A percentile compares a stretch with the other conserved stretches of the same genome.
Conservation (phyloP, 2,113 vertebrate species). For the Semicossyphus pulcher region DNA sequence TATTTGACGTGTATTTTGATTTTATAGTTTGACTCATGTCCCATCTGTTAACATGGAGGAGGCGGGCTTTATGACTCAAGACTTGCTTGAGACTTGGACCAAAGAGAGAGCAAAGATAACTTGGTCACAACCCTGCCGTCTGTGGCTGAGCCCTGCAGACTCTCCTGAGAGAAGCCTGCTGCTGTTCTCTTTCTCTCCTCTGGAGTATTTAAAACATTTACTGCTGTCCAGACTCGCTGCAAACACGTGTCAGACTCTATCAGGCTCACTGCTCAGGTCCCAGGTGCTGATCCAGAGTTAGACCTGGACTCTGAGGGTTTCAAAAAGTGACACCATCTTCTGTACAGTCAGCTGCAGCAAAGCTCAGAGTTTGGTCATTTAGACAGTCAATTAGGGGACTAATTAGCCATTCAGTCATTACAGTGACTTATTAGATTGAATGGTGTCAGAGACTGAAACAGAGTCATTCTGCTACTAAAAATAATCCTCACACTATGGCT, state of each 20-base stretch:
- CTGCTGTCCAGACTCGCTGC: constrained; percentile 28
- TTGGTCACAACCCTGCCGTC: too few species aligned
- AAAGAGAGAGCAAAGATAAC: too few species aligned
- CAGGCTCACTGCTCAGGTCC: constrained; percentile 45
- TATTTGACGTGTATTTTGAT: too few species aligned
- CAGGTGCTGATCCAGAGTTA: not conserved
- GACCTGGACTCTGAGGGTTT: constrained; percentile 5
- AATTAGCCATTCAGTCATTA: constrained; percentile 64
- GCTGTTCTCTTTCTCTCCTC: constrained; percentile 27
- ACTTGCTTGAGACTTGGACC: too few species aligned
- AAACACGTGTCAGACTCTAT: constrained; percentile 42
- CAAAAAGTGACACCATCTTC: constrained; percentile 4
- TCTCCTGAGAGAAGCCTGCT: not conserved
- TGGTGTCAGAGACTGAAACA: constrained; percentile 55
- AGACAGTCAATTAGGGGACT: constrained; percentile 49
- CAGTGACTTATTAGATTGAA: constrained; percentile 55
- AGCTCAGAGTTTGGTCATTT: constrained; percentile 37
- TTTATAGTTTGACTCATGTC: too few species aligned
- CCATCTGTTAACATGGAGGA: too few species aligned
- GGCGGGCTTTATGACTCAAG: too few species aligned
- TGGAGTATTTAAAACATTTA: constrained; percentile 52
- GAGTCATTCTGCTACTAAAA: constrained; percentile 44
- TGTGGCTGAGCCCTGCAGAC: constrained; percentile 20
- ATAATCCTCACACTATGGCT: constrained; percentile 48
- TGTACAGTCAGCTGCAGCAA: not conserved